A percentile compares a stretch with the other conserved stretches of the same genome.
Conservation (phyloP, 1,140 invertebrate species). For the Hesperophylax magnus region DNA sequence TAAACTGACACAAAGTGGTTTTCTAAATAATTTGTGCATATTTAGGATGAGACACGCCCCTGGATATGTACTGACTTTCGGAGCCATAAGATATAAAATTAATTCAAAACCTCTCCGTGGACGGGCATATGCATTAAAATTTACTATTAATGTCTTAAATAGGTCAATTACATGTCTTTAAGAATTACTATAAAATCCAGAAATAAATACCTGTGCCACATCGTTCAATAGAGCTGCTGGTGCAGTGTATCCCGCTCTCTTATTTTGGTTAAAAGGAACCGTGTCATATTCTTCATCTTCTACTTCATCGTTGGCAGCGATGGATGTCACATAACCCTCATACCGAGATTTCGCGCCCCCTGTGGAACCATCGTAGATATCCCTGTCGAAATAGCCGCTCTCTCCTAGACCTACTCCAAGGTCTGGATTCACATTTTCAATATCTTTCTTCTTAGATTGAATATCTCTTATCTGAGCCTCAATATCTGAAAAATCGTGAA, state of each 20-base stretch:
- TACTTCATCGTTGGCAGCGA: conserved; percentile 94
- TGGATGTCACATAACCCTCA: conserved; percentile 96
- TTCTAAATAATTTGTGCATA: too few relatives aligned
- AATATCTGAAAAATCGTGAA: conserved; percentile 78
- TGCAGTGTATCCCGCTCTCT: conserved; percentile 86
- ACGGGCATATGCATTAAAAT: too few relatives aligned
- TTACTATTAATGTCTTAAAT: too few relatives aligned
- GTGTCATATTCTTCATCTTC: conserved; percentile 93
- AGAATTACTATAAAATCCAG: too few relatives aligned
- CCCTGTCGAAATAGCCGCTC: conserved; percentile 91
- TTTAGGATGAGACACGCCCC: too few relatives aligned
- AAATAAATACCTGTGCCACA: conserved; percentile 80
- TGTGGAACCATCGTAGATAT: conserved; percentile 87
- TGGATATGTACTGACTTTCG: too few relatives aligned
- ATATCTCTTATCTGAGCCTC: conserved; percentile 94
- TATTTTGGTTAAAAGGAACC: conserved; percentile 77
- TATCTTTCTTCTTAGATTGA: conserved; percentile 88
- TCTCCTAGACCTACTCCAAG: conserved; percentile 90
- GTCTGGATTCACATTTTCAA: conserved; percentile 73
- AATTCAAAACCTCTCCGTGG: too few relatives aligned
- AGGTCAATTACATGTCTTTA: too few relatives aligned
- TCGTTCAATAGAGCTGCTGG: conserved; percentile 92
- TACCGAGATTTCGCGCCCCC: conserved; percentile 82
- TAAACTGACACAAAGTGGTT: too few relatives aligned
- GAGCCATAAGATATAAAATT: too few relatives aligned